Base-by-base conservation (phyloP, 1,140 invertebrate species). In the Hylaeus volcanicus region DNA sequence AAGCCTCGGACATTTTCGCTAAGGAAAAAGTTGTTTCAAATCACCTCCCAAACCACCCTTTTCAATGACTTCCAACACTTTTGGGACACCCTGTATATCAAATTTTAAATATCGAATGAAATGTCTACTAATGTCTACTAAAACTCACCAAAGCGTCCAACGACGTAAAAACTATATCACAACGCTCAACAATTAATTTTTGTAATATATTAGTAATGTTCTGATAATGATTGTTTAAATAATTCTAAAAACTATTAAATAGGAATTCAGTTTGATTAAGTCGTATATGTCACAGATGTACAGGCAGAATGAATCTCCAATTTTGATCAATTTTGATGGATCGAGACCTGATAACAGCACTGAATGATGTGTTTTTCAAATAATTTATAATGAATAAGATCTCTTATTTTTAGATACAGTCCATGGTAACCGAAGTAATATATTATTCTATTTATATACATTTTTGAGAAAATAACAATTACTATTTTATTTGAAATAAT, bases 211-310 rank as follows among this genome's bases (percentile, higher is more conserved):
- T 56, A 6, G 64, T 1, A 37, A 48, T 2, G 5, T 1, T 8
- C 14, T 14, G 15, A 8, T 5, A 12, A 39, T 41, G 12, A 1
- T 6, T n/a, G 56, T 26, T 73, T 15, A 55, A 56, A 79, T 55
- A 37, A 51, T 14, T 2, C 1, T 15, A 55, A 45, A 45, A 63
- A 8, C 5, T 12, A 64, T 45, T 55, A 8, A 43, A 11, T 15
- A 5, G 37, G 5, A 41, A 15, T 63, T 43, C 45, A 37, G 72
- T 78, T 78, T 78, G 64, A 76, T 76, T 41, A 4, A 12, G n/a
- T 43, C 43, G 41, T 56, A 56, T 64, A 11, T 14, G 9, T 48
- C 9, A 26, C 2, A 60, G 12, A 6, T 9, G 11, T n/a, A 41
- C 41, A 70, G 43, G 12, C 5, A 43, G 2, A 66, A n/a, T 5